These are phyloP conservation scores for Nyctereutes procyonoides DNA, from an alignment of 2,113 vertebrate genomes.

Conservation along the genomic window DNA sequence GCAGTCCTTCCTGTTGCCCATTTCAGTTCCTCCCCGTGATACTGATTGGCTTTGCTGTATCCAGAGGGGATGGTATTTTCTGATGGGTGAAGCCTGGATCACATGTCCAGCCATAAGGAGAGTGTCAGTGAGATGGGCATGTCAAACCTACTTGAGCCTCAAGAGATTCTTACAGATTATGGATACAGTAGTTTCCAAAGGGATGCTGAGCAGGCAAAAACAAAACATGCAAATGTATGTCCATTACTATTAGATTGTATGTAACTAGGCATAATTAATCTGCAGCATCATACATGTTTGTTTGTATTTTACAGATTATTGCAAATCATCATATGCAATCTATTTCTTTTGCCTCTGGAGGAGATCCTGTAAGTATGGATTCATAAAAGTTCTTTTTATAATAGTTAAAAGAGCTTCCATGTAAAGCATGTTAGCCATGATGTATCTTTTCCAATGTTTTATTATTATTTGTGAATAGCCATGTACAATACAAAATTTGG, in stretches of 20 bases:
- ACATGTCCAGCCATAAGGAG: neutral
- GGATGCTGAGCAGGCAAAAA: neutral
- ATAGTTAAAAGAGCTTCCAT: slow-evolving; percentile 42
- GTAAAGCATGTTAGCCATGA: neutral
- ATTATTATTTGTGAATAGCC: neutral
- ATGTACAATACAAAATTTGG: neutral
- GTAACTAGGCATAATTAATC: neutral
- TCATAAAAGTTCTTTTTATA: slow-evolving; percentile 56
- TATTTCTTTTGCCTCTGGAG: slow-evolving; percentile 97
- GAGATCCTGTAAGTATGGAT: slow-evolving; percentile 93
- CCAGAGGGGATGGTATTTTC: neutral
- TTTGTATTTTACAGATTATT: slow-evolving; percentile 91
- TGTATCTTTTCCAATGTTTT: neutral
- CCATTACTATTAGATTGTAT: neutral
- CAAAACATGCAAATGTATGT: neutral
- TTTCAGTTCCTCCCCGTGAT: neutral
- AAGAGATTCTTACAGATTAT: neutral
- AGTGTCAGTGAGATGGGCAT: neutral
- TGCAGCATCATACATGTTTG: slow-evolving; percentile 29
- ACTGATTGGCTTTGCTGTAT: neutral
- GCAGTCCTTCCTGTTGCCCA: neutral
- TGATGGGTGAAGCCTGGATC: neutral
- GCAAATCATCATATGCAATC: slow-evolving; percentile 96
- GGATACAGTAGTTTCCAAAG: neutral
- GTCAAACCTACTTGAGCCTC: neutral